These are phyloP conservation scores for Cheilinus undulatus DNA, from an alignment of 2,113 vertebrate species.

Conservation along the genomic window DNA sequence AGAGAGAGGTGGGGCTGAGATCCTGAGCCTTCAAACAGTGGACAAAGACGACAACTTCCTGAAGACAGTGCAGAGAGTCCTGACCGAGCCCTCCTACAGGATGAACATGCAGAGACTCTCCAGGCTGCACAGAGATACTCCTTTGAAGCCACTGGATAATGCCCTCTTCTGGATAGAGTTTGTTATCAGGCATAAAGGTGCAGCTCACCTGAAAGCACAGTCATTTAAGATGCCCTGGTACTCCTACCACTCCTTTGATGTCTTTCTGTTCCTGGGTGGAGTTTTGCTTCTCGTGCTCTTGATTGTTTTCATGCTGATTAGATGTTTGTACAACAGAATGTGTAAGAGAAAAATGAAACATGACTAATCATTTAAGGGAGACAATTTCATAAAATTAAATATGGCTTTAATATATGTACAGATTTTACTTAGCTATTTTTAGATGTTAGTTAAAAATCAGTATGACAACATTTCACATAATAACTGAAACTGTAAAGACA, in stretches of 20 bases:
- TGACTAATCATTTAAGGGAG: slow-evolving; percentile 49
- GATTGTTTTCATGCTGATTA: slow-evolving; percentile 15
- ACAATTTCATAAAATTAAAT: too few relatives aligned
- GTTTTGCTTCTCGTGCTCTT: slow-evolving; percentile 34
- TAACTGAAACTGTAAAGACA: too few relatives aligned
- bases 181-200: slow-evolving; percentile 82
- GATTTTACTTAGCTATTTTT: too few relatives aligned
- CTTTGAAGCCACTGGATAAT: slow-evolving; percentile 71
- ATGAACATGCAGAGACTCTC: slow-evolving; percentile 81
- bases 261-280: slow-evolving; percentile 55
- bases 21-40: slow-evolving; percentile 51
- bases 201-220: slow-evolving; percentile 75
- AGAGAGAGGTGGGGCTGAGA: slow-evolving; percentile 66
- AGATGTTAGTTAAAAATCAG: too few relatives aligned
- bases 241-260: slow-evolving; percentile 76
- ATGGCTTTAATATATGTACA: too few relatives aligned
- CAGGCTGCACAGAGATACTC: slow-evolving; percentile 77
- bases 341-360: slow-evolving; percentile 63
- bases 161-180: slow-evolving; percentile 84
- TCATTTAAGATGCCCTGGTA: slow-evolving; percentile 81
- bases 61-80: slow-evolving; percentile 67
- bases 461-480: too few relatives aligned
- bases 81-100: slow-evolving; percentile 76
- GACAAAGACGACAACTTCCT: slow-evolving; percentile 61
- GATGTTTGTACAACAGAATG: slow-evolving; percentile 50